Conservation (phyloP, 2,113 vertebrate species). For the Dipodomys stephensi region DNA sequence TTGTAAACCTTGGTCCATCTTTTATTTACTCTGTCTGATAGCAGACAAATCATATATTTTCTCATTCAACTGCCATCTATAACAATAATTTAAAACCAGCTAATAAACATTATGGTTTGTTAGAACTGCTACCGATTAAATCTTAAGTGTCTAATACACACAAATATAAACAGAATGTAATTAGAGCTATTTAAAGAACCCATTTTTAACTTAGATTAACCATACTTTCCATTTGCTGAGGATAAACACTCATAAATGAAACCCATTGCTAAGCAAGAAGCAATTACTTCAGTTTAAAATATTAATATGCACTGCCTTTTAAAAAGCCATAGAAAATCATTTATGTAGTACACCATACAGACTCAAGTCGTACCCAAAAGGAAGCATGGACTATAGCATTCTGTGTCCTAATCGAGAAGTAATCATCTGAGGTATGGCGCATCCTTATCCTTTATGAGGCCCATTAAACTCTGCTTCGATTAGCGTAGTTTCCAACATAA, state of each 20-base stretch:
- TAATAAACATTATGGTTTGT: conserved; percentile 91
- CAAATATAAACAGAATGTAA: conserved; percentile 91
- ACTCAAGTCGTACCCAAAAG: conserved; percentile 82
- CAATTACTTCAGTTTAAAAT: conserved; percentile 93
- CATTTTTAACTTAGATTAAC: conserved; percentile 92
- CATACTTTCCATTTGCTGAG: conserved; percentile 89
- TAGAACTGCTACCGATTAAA: conserved; percentile 90
- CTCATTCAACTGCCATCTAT: conserved; percentile 83
- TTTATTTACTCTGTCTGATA: conserved; percentile 85
- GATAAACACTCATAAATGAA: conserved; percentile 92
- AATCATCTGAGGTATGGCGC: conserved; percentile 72
- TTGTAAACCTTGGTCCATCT: conserved; percentile 73
- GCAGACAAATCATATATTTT: conserved; percentile 86
- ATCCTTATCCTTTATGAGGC: conserved; percentile 78
- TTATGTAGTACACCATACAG: conserved; percentile 85
- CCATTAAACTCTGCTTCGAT: conserved; percentile 80
- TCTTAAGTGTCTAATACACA: conserved; percentile 90
- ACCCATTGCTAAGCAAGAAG: conserved; percentile 89
- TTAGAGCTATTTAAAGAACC: conserved; percentile 92
- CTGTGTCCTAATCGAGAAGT: conserved; percentile 77
- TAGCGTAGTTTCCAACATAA: conserved; percentile 73
- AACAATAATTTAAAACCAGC: conserved; percentile 91
- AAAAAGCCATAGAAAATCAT: conserved; percentile 89
- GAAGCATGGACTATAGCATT: conserved; percentile 77
- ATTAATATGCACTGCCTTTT: conserved; percentile 89